phyloP scores from a whole-genome alignment of 2,797 vertebrate species.

The Psittacula echo region DNA sequence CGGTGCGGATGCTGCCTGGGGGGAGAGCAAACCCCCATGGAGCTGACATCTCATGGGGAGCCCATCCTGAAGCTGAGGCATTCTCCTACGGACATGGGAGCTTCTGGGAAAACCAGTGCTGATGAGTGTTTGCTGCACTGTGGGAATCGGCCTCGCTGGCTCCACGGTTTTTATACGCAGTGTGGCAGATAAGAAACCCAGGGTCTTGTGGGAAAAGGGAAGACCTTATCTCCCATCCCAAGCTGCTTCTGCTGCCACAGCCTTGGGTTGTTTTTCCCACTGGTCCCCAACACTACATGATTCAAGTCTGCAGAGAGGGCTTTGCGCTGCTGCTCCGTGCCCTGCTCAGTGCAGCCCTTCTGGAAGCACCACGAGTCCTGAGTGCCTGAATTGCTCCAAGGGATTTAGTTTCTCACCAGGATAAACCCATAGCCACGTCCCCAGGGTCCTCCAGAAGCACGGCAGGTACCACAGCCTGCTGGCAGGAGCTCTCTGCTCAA shows the following conservation, averaged over 20 bases:
- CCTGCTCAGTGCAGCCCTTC: background rate
- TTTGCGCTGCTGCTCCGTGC: background rate
- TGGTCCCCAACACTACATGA: background rate
- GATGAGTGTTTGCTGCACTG: background rate
- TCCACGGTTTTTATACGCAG: background rate
- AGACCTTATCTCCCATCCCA: conserved; percentile 47
- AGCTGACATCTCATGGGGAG: background rate
- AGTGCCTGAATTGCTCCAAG: background rate
- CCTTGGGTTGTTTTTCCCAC: background rate
- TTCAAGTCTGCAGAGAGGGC: background rate
- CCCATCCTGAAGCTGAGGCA: background rate
- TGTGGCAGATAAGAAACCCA: conserved; percentile 32
- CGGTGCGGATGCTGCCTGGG: fast-evolving
- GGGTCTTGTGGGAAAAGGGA: conserved; percentile 52
- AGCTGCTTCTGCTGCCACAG: background rate
- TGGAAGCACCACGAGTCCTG: background rate
- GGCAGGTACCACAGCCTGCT: background rate
- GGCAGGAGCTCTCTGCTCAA: background rate
- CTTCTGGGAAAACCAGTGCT: background rate
- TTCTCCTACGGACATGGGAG: background rate
- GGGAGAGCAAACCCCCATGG: background rate
- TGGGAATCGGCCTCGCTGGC: background rate
- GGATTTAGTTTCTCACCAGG: background rate
- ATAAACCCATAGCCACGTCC: background rate
- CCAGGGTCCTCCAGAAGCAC: background rate